Conservation (phyloP, 2,888 invertebrate genomes). For the Lottia gigantea region DNA sequence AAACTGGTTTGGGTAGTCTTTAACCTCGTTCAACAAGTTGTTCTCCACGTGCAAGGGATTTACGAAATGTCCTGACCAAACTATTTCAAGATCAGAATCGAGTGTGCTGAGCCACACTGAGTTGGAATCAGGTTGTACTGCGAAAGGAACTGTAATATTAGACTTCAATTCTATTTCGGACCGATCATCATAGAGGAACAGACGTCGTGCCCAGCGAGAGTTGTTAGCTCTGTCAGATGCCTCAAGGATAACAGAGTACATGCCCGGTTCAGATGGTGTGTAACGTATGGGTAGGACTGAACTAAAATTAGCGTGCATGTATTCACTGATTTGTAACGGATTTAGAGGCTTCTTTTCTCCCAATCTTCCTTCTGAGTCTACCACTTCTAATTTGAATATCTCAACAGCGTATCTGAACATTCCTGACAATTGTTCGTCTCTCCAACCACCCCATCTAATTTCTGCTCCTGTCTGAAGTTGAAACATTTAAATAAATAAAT, state of each 20-base stretch:
- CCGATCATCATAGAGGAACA: conserved; percentile 14
- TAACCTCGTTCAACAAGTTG: conserved; percentile 29
- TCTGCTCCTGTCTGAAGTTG: conserved; percentile 3
- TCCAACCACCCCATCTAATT: conserved; percentile 20
- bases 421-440: conserved; percentile 14
- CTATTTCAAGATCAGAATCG: conserved; percentile 21
- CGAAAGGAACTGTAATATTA: not conserved
- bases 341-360: conserved; percentile 14
- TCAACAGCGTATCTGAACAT: conserved; percentile 21
- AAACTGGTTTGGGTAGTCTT: conserved; percentile 32
- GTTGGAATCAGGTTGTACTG: not conserved
- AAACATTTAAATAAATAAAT: not conserved
- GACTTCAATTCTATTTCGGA: conserved; percentile 8
- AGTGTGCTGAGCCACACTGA: not conserved
- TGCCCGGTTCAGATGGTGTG: conserved; percentile 8
- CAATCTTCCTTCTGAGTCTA: not conserved
- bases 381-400: conserved; percentile 12
- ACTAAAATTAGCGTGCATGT: not conserved
- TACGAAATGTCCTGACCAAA: conserved; percentile 36
- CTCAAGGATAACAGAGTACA: conserved; percentile 15
- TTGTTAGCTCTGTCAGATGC: conserved; percentile 19
- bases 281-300: not conserved
- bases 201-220: not conserved
- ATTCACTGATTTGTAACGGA: conserved; percentile 11
- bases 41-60: conserved; percentile 36